These are phyloP conservation scores for Meandrina meandrites DNA, from an alignment of 92 coral and sea anemone genomes.

Conservation along the genomic window DNA sequence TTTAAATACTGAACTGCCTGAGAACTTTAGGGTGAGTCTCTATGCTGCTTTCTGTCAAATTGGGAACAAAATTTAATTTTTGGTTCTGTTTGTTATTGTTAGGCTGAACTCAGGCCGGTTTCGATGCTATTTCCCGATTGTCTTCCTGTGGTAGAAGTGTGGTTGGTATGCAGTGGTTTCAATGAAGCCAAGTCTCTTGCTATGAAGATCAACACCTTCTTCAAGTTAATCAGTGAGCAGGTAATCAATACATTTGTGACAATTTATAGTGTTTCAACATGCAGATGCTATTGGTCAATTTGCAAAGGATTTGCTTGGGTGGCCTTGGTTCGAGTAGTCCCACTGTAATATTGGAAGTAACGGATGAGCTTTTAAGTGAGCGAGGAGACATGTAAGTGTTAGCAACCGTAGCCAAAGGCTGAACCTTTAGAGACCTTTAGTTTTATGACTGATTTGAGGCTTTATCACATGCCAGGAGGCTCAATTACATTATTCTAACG, in stretches of 20 bases:
- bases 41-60: neutral
- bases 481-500: too few relatives aligned
- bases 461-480: too few relatives aligned
- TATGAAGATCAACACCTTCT: conserved; percentile 80
- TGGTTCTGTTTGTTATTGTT: neutral
- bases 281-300: too few relatives aligned
- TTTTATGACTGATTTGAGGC: too few relatives aligned
- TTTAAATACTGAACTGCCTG: conserved; percentile 67
- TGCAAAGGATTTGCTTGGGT: too few relatives aligned
- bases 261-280: too few relatives aligned
- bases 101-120: conserved; percentile 82
- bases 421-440: too few relatives aligned
- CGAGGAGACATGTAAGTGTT: too few relatives aligned
- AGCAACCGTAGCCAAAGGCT: too few relatives aligned
- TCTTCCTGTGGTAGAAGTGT: conserved; percentile 74
- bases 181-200: conserved; percentile 81
- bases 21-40: conserved; percentile 77
- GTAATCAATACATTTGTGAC: conserved; percentile 17
- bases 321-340: too few relatives aligned
- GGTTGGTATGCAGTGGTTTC: conserved; percentile 86
- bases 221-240: conserved; percentile 81
- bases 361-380: too few relatives aligned
- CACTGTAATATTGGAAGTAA: too few relatives aligned
- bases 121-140: conserved; percentile 83
- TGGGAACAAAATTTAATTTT: neutral